Conservation (phyloP, 2,113 vertebrate species). For the human region DNA sequence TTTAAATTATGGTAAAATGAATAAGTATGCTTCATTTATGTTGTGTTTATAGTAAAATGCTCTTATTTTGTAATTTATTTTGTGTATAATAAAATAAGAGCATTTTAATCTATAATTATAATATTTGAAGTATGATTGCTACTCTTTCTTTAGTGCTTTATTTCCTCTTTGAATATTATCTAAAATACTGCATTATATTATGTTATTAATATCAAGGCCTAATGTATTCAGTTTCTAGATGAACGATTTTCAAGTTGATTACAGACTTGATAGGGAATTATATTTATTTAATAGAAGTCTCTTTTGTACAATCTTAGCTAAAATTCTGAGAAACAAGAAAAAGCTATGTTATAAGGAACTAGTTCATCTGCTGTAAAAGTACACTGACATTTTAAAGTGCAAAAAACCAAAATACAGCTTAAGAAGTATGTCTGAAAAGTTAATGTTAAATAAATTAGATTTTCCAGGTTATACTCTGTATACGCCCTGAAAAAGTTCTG, state of each 20-base stretch:
- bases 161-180: constrained; percentile 11
- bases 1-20: neutral
- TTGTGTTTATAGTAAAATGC: neutral
- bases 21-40: neutral
- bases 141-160: neutral
- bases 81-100: neutral
- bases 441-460: neutral
- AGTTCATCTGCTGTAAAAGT: neutral
- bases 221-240: constrained; percentile 16
- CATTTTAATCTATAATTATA: too few relatives aligned
- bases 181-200: neutral
- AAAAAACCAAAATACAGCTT: neutral
- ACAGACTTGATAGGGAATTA: neutral
- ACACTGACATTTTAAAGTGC: neutral
- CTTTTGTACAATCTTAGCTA: constrained; percentile 11
- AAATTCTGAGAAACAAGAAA: constrained; percentile 31
- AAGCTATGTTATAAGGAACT: neutral
- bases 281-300: neutral
- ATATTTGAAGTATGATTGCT: neutral
- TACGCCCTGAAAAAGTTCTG: neutral
- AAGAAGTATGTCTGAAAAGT: constrained; percentile 17
- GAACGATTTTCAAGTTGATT: constrained; percentile 30
- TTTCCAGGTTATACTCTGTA: neutral
- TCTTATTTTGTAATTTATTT: constrained; percentile 11
- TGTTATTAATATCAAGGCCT: neutral